These are phyloP conservation scores for Cylloceria caligata DNA, from an alignment of 2,888 invertebrate genomes.

Conservation along the genomic window DNA sequence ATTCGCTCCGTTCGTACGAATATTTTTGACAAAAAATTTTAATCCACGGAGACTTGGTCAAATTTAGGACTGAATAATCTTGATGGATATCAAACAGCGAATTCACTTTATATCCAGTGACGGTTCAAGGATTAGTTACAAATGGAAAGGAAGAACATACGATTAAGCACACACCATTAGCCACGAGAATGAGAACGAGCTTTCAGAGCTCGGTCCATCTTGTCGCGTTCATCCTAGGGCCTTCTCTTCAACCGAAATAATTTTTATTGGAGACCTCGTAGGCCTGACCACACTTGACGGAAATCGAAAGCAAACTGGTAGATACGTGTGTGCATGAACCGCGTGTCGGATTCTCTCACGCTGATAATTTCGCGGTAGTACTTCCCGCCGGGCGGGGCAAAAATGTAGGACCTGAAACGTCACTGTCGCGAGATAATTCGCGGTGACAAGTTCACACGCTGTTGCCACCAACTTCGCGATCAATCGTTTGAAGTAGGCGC, in stretches of 20 bases:
- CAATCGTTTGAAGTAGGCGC: constrained; percentile 48
- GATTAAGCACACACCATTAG: constrained; percentile 15
- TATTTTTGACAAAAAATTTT: too few relatives aligned
- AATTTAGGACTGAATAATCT: too few relatives aligned
- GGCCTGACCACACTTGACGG: constrained; percentile 9
- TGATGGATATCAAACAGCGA: too few relatives aligned
- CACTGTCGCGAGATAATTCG: constrained; percentile 43
- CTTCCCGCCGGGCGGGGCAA: constrained; percentile 18
- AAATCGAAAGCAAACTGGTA: constrained; percentile 8
- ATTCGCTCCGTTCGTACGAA: too few relatives aligned
- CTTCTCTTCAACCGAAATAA: constrained; percentile 21
- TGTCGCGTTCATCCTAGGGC: constrained; percentile 8
- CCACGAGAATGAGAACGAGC: constrained; percentile 10
- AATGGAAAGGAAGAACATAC: not conserved
- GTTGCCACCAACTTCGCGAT: constrained; percentile 14
- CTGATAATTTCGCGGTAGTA: constrained; percentile 56
- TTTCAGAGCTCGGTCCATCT: constrained; percentile 22
- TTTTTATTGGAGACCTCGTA: not conserved
- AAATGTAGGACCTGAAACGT: constrained; percentile 42
- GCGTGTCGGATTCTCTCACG: constrained; percentile 35
- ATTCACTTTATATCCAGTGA: too few relatives aligned
- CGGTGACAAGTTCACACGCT: constrained; percentile 5
- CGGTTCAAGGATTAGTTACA: not conserved
- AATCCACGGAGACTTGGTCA: too few relatives aligned
- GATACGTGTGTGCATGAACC: not conserved